Evolutionary conservation across 2,113 vertebrate genomes (phyloP).

Genomic region (Tenrec ecaudatus): DNA sequence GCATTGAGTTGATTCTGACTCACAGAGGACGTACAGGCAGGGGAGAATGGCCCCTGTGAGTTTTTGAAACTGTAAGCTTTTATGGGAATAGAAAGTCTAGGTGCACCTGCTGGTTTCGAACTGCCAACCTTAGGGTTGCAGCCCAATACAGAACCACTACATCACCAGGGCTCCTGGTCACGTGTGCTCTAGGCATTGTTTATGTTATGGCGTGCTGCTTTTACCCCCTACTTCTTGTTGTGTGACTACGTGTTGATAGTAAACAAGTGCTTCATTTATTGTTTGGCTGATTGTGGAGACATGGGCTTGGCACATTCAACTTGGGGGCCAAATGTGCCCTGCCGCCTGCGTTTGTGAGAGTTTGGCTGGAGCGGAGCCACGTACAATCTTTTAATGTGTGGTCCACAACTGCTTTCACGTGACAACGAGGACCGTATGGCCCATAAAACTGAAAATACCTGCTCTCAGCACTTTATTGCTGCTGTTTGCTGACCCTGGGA

Average conservation of each 20-base stretch:
- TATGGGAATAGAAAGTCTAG: too few species aligned
- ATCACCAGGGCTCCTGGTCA: not conserved
- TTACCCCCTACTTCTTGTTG: fast-evolving
- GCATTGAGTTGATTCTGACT: too few species aligned
- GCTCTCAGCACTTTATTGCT: not conserved
- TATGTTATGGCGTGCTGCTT: fast-evolving
- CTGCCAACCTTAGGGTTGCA: too few species aligned
- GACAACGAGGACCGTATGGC: not conserved
- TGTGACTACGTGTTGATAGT: not conserved
- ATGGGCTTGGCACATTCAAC: not conserved
- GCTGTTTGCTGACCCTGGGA: not conserved
- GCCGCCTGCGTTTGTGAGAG: not conserved
- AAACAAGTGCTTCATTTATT: conserved; percentile 23
- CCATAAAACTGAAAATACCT: not conserved
- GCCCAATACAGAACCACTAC: too few species aligned
- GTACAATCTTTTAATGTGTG: not conserved
- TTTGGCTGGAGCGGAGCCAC: conserved; percentile 11
- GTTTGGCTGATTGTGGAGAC: conserved; percentile 40
- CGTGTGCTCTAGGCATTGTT: not conserved
- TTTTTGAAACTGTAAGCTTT: too few species aligned
- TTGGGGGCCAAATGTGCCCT: not conserved
- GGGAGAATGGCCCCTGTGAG: too few species aligned
- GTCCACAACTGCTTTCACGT: not conserved
- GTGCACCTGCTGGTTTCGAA: too few species aligned
- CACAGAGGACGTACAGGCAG: too few species aligned